phyloP scores from a whole-genome alignment of 2,888 invertebrate genomes.

The Lasioglossum morio region DNA sequence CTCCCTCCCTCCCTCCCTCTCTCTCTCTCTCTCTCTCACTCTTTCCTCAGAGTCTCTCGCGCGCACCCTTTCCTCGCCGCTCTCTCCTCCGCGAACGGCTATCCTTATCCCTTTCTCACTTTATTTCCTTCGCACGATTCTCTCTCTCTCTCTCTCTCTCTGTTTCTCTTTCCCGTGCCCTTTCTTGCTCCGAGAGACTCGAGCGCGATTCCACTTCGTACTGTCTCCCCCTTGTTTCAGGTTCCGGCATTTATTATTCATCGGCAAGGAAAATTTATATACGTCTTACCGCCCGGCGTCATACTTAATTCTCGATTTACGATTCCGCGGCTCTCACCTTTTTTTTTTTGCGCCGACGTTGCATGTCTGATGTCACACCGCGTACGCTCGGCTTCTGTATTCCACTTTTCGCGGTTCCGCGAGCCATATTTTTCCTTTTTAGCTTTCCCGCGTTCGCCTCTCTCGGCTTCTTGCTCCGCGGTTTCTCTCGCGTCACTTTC shows the following conservation, averaged over 20 bases:
- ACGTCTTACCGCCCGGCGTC: conserved; percentile 67
- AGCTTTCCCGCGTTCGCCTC: background rate
- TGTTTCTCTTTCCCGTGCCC: conserved; percentile 13
- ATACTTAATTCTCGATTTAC: conserved; percentile 73
- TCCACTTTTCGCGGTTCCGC: background rate
- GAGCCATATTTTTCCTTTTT: background rate
- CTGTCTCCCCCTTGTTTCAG: conserved; percentile 50
- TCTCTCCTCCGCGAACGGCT: conserved; percentile 31
- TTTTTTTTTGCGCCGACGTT: conserved; percentile 23
- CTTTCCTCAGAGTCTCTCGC: conserved; percentile 2
- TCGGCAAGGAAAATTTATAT: conserved; percentile 76
- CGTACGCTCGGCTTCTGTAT: background rate
- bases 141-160: conserved; percentile 27
- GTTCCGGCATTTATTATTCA: conserved; percentile 78
- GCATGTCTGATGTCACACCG: conserved; percentile 55
- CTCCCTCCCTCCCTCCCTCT: background rate
- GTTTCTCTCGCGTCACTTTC: background rate
- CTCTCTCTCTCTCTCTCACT: too few species aligned
- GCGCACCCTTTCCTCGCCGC: conserved; percentile 15
- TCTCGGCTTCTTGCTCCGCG: background rate
- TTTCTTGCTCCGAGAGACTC: conserved; percentile 26
- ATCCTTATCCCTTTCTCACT: conserved; percentile 13
- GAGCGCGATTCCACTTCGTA: conserved; percentile 34
- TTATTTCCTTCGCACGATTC: conserved; percentile 4
- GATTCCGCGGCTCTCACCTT: conserved; percentile 62